Conservation (phyloP, 2,888 invertebrate genomes). For the Nymphalis polychloros region DNA sequence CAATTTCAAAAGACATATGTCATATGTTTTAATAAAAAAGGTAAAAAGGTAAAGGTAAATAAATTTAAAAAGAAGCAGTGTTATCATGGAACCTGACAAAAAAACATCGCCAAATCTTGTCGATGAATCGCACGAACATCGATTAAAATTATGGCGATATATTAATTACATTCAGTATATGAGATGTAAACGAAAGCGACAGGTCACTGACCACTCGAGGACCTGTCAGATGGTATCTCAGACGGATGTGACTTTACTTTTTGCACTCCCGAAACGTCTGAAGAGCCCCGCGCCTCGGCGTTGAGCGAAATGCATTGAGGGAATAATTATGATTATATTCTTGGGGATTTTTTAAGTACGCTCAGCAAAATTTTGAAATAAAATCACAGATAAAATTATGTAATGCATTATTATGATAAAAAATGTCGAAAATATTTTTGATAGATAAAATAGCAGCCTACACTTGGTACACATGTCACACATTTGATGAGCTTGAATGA, state of each 20-base stretch:
- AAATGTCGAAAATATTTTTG: too few relatives aligned
- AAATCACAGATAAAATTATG: background rate
- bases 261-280: constrained; percentile 64
- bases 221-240: constrained; percentile 64
- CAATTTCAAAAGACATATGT: background rate
- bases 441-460: too few relatives aligned
- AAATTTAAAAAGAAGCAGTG: background rate
- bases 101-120: background rate
- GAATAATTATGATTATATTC: constrained; percentile 35
- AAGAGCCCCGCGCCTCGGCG: constrained; percentile 57
- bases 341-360: constrained; percentile 20
- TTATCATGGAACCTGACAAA: constrained; percentile 5
- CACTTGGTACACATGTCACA: too few relatives aligned
- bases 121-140: constrained; percentile 18
- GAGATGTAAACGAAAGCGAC: constrained; percentile 44
- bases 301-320: constrained; percentile 61
- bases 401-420: too few relatives aligned
- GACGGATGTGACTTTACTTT: constrained; percentile 69
- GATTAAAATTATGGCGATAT: constrained; percentile 24
- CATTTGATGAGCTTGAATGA: too few relatives aligned
- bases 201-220: constrained; percentile 66
- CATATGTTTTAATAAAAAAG: too few relatives aligned
- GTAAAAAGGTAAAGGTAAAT: too few relatives aligned
- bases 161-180: constrained; percentile 34
- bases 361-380: constrained; percentile 6